Evolutionary conservation across 2,113 vertebrate genomes (phyloP).

Genomic region (Enhydra lutris): DNA sequence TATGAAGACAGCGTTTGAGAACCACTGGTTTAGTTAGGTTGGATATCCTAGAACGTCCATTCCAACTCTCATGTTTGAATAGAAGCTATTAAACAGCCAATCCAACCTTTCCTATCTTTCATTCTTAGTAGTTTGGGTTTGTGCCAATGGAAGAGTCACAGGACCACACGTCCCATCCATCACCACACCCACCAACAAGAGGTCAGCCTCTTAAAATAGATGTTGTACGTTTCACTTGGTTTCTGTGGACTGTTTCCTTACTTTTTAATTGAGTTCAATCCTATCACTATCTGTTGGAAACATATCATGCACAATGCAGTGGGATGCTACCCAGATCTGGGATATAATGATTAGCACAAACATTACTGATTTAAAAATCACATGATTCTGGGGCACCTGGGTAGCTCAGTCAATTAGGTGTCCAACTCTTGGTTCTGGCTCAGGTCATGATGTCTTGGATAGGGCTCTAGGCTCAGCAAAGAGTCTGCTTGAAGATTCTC

Average conservation of each 20-base stretch:
- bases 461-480: not conserved
- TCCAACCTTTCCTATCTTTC: not conserved
- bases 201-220: not conserved
- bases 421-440: not conserved
- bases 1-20: not conserved
- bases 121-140: not conserved
- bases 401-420: not conserved
- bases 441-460: not conserved
- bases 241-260: not conserved
- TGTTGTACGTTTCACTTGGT: not conserved
- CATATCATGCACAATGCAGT: not conserved
- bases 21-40: not conserved
- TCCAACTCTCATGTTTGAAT: not conserved
- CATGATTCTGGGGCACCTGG: not conserved
- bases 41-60: not conserved
- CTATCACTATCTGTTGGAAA: not conserved
- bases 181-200: not conserved
- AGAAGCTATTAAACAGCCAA: not conserved
- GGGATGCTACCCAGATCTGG: not conserved
- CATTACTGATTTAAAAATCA: not conserved
- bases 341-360: not conserved
- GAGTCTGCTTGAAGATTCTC: not conserved
- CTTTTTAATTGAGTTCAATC: not conserved
- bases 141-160: not conserved
- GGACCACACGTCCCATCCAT: not conserved